A percentile compares a stretch with the other conserved stretches of the same genome.
phyloP scores from a whole-genome alignment of 2,888 invertebrate species.

The Nymphalis polychloros region DNA sequence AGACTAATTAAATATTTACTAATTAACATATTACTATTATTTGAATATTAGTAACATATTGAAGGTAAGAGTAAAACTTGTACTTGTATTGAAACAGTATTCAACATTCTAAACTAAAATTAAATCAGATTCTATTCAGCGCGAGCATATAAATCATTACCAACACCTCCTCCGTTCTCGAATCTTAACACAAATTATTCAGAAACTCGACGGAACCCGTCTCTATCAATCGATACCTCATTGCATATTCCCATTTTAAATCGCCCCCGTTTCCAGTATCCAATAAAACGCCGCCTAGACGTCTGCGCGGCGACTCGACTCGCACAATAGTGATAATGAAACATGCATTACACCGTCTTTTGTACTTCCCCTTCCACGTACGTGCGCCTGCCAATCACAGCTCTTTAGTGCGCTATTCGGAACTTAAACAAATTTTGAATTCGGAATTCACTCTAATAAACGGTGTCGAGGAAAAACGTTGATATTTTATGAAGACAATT shows the following conservation, averaged over 20 bases:
- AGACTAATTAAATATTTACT: too few relatives aligned
- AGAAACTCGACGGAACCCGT: conserved; percentile 40
- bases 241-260: conserved; percentile 70
- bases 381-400: conserved; percentile 53
- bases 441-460: conserved; percentile 43
- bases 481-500: conserved; percentile 19
- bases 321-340: conserved; percentile 54
- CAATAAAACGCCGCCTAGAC: conserved; percentile 55
- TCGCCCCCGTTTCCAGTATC: conserved; percentile 46
- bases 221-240: conserved; percentile 59
- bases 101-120: conserved; percentile 17
- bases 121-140: conserved; percentile 14
- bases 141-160: conserved; percentile 43
- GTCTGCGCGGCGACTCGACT: conserved; percentile 53
- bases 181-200: conserved; percentile 49
- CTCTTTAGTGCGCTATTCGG: conserved; percentile 48
- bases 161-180: conserved; percentile 39
- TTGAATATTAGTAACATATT: conserved; percentile 6
- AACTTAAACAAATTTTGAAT: conserved; percentile 60
- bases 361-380: conserved; percentile 43
- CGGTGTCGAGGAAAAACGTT: conserved; percentile 17
- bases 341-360: conserved; percentile 49
- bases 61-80: neutral
- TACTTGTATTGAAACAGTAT: neutral
- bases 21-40: neutral